Base-by-base conservation (phyloP, 2,113 vertebrate species). In the Menidia beryllina region DNA sequence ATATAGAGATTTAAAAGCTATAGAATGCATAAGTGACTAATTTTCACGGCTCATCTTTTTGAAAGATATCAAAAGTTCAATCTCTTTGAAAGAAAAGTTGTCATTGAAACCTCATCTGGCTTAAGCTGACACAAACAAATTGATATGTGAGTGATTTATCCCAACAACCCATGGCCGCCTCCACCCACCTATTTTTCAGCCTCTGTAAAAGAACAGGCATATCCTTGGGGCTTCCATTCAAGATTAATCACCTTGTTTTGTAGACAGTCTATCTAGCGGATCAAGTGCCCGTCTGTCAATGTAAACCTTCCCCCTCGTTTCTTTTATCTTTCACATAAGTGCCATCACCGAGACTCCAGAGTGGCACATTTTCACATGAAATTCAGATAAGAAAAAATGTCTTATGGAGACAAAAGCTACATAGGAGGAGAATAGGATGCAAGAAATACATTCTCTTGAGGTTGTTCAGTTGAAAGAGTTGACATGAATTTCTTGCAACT, bases 231-330 rank as follows among this genome's bases (percentile, higher is more conserved):
- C 69, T 56, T 53, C 4, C 34, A 7, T 54, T 79, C 60, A 69
- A 24, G 58, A 77, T 88, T 87, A 84, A 62, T 87, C 87, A 90
- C 68, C 53, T 80, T 63, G 71, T 73, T 82, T 65, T 75, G 27
- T 25, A 21, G 64, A 62, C 39, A 47, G 26, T 76, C 65, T 76
- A 76, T 75, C 78, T 80, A 71, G 21, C 58, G 11, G 49, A 55
- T 38, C 39, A 20, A 5, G 45, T 54, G 17, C 3, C 9, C 72
- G 53, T 43, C 41, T 38, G 26, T 57, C 58, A 47, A 41, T 58
- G 17, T n/a, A 47, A 25, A 49, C 20, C 52, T 51, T 62, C 30
- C 24, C 15, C 53, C 21, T 20, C 56, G 25, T 61, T 17, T 57
- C 27, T 36, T 62, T 72, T 56, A 24, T 50, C 38, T 34, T 66